Conservation (phyloP, 2,113 vertebrate species). For the Gorilla gorilla region DNA sequence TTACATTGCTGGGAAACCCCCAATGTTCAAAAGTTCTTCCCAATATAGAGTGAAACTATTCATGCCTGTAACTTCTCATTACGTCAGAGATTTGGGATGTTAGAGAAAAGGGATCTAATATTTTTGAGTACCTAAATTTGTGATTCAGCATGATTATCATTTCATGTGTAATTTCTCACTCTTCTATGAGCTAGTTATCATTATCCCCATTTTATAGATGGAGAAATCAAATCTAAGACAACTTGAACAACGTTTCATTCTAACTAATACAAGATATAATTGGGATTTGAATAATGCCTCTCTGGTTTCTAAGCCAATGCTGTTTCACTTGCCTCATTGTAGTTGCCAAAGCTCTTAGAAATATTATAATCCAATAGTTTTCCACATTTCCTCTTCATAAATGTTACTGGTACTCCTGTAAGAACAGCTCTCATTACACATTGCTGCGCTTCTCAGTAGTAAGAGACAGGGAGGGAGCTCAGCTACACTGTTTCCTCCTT, state of each 20-base stretch:
- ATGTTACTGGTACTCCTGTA: background rate
- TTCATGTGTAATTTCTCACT: background rate
- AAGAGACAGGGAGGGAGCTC: background rate
- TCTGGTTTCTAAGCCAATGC: background rate
- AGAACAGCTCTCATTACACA: background rate
- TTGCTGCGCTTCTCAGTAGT: background rate
- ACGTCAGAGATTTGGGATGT: background rate
- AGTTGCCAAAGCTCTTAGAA: background rate
- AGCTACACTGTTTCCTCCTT: background rate
- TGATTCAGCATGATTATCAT: background rate
- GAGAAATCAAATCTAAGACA: background rate
- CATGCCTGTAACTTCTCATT: background rate
- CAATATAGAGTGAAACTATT: background rate
- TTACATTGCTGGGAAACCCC: background rate
- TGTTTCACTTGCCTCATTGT: background rate
- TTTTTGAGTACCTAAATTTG: background rate
- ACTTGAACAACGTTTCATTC: background rate
- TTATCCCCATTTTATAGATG: background rate
- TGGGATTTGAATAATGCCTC: background rate
- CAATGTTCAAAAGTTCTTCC: background rate
- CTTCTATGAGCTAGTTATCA: background rate
- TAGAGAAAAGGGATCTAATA: background rate
- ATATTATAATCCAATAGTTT: background rate
- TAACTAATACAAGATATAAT: background rate
- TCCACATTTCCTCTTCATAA: background rate